Evolutionary conservation across 2,797 vertebrate species (phyloP), one percentile per base, ranked within the genome.

Genomic region (Cossypha polioptera): DNA sequence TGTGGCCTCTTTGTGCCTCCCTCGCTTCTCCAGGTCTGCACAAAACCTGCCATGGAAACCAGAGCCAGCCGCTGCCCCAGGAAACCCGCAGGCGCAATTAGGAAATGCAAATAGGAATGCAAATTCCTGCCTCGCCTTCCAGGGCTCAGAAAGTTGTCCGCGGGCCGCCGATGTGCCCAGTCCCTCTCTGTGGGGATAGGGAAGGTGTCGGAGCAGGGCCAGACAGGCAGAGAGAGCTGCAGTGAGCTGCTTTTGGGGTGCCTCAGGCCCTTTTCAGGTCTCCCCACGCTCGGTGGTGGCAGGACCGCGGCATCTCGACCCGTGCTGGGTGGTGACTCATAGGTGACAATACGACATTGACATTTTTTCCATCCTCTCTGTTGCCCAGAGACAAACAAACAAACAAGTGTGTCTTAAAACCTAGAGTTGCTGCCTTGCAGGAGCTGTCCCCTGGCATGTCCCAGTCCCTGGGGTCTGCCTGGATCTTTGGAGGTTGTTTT

Each of bases 1-100:
- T 92, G 94, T 96, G 93, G 87, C 71, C 84, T 65, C 93, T 95
- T 95, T 95, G 94, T 95, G 93, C 84, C 87, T 94, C 69, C 62
- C 71, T 92, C 47, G 35, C 54, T 89, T 85, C 93, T 92, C 35
- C 51, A 26, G 85, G 83, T 86, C 94, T 10, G 2, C 94, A 78
- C 95, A 88, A 88, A 96, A 86, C 96, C 92, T 95, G 91, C 95
- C 96, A 96, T 96, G 96, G 96, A 95, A 96, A 96, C 96, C 88
- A 5, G 53, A 81, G 86, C 22, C 88, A 4, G 95, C 73, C 68
- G 69, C 86, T 96, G 92, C 94, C 88, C 94, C 92, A 80, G 96
- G 94, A 96, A 96, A 96, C 95, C 94, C 58, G 19, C 82, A 88
- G 92, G 80, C 55, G 69, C 95, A 93, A 90, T 93, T 95, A 95